phyloP scores from a whole-genome alignment of 2,888 invertebrate genomes.

The Rhagophthalmus giganteus region DNA sequence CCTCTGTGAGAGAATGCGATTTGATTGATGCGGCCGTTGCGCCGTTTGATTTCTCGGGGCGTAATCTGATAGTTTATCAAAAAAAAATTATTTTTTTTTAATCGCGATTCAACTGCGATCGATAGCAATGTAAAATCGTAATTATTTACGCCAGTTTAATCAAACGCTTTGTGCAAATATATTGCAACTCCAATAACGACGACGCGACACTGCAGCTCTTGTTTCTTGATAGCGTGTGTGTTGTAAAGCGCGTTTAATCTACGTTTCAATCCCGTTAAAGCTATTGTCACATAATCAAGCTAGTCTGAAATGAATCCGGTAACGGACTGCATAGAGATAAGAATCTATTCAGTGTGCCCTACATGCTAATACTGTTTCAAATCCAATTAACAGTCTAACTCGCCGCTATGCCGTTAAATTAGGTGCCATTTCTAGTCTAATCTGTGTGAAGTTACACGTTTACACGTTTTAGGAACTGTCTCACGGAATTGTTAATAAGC shows the following conservation, averaged over 20 bases:
- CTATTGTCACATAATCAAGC: conserved; percentile 32
- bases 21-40: conserved; percentile 30
- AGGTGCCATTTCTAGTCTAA: conserved; percentile 41
- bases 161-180: no score
- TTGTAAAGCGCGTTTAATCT: conserved; percentile 24
- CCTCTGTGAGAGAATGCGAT: conserved; percentile 27
- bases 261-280: conserved; percentile 30
- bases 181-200: no score
- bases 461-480: conserved; percentile 24
- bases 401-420: conserved; percentile 36
- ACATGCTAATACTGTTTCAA: conserved; percentile 34
- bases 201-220: no score
- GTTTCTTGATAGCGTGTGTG: no score
- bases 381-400: conserved; percentile 36
- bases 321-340: conserved; percentile 33
- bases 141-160: no score
- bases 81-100: background rate
- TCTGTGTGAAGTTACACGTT: conserved; percentile 29
- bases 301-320: conserved; percentile 28
- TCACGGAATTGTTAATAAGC: conserved; percentile 26
- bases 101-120: background rate
- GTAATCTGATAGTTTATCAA: background rate
- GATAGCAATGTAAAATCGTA: no score
- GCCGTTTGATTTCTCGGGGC: conserved; percentile 24
- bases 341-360: conserved; percentile 32